Conservation (phyloP, 2,888 invertebrate species). For the Saturnia pavonia region DNA sequence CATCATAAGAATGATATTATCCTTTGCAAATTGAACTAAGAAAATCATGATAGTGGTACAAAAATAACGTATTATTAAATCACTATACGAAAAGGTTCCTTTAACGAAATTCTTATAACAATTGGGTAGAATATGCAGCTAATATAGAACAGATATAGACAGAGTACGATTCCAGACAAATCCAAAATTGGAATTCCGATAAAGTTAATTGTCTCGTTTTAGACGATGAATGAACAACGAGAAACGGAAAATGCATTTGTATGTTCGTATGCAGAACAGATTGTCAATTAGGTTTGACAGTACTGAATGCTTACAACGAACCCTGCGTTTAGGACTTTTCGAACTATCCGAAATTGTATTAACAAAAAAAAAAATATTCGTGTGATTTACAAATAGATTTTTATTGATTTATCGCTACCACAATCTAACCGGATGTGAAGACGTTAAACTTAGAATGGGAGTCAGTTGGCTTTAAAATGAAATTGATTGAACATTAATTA, state of each 20-base stretch:
- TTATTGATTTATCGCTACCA: not conserved
- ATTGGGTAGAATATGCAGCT: not conserved
- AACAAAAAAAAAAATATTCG: not conserved
- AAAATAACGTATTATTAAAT: no score
- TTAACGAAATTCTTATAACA: not conserved
- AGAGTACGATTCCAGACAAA: not conserved
- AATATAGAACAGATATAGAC: no score
- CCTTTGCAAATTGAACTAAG: no score
- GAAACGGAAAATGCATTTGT: not conserved
- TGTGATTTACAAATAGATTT: not conserved
- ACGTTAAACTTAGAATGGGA: no score
- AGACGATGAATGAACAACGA: not conserved
- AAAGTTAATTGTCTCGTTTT: not conserved
- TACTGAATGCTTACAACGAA: not conserved
- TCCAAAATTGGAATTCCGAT: slow-evolving; percentile 4
- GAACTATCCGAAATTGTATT: not conserved
- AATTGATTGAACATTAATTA: no score
- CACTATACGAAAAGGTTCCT: not conserved
- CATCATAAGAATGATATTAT: no score
- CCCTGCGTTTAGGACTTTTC: not conserved
- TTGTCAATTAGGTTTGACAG: not conserved
- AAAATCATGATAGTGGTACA: no score
- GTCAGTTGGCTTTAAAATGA: no score
- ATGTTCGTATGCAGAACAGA: not conserved
- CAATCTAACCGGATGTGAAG: no score